These are phyloP conservation scores for Ceyx cyanopectus DNA, from an alignment of 2,113 vertebrate species.

Conservation along the genomic window DNA sequence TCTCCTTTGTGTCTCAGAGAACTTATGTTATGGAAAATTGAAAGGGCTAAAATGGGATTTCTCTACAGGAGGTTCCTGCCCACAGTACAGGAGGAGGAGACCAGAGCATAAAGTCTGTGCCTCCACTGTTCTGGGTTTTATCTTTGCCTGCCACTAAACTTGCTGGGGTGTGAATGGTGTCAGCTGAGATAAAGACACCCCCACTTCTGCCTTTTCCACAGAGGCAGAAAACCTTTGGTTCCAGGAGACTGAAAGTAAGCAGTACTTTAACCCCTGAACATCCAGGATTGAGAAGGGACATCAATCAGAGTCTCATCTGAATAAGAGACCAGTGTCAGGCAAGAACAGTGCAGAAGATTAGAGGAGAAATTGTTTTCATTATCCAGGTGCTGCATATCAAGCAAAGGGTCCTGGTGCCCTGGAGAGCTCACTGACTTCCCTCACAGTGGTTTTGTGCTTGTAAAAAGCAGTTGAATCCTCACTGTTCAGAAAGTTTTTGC, in stretches of 20 bases:
- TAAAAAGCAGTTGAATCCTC: not conserved
- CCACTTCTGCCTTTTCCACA: not conserved
- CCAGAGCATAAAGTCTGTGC: not conserved
- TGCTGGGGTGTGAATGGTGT: not conserved
- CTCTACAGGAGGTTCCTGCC: not conserved
- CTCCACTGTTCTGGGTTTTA: not conserved
- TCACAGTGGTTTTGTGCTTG: not conserved
- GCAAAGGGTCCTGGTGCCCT: not conserved
- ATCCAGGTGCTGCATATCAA: not conserved
- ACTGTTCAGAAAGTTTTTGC: not conserved
- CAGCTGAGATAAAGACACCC: not conserved
- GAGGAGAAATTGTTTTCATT: not conserved
- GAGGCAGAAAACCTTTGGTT: not conserved
- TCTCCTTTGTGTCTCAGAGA: not conserved
- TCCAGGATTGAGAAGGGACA: not conserved
- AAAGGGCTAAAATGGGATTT: not conserved
- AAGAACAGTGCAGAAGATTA: not conserved
- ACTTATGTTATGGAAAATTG: not conserved
- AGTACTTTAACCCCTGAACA: not conserved
- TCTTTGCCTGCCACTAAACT: not conserved
- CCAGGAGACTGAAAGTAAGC: not conserved
- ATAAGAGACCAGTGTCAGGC: not conserved
- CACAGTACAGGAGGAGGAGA: not conserved
- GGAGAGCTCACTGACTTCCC: not conserved
- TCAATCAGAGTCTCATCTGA: accelerated